These are phyloP conservation scores for Ceraclea dissimilis DNA, from an alignment of 2,888 invertebrate species.

Conservation along the genomic window DNA sequence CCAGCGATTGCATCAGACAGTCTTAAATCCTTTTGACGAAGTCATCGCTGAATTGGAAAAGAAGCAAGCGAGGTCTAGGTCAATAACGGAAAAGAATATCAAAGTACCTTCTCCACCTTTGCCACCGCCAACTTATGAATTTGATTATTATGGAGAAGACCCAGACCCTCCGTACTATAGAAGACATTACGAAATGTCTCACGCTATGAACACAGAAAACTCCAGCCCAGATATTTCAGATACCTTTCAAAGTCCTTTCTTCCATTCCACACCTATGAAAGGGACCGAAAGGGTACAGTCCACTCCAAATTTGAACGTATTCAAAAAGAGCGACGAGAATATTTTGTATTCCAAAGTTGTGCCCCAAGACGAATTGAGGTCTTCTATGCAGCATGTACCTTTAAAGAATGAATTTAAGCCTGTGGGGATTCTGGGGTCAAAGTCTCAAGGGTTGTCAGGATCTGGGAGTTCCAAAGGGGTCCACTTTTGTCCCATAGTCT, in stretches of 20 bases:
- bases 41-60: constrained; percentile 44
- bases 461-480: constrained; percentile 56
- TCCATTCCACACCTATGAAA: constrained; percentile 30
- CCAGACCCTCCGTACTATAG: constrained; percentile 24
- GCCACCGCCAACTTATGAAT: constrained; percentile 25
- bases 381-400: constrained; percentile 55
- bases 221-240: constrained; percentile 26
- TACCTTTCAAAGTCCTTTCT: constrained; percentile 28
- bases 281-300: constrained; percentile 41
- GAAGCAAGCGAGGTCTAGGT: constrained; percentile 39
- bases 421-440: constrained; percentile 25
- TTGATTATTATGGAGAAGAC: constrained; percentile 24
- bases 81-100: constrained; percentile 19
- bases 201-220: constrained; percentile 25
- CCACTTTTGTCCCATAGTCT: constrained; percentile 72
- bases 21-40: constrained; percentile 48
- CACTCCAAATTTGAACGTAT: constrained; percentile 56
- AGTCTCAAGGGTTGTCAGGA: constrained; percentile 37
- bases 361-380: constrained; percentile 44
- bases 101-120: background rate
- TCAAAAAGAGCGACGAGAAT: constrained; percentile 18
- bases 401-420: constrained; percentile 40
- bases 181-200: constrained; percentile 23
- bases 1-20: constrained; percentile 39
- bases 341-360: constrained; percentile 25